Percentiles rank a stretch among this genome's conserved stretches.
These are phyloP conservation scores for Cynocephalus volans DNA, from an alignment of 2,113 vertebrate genomes.

Conservation along the genomic window DNA sequence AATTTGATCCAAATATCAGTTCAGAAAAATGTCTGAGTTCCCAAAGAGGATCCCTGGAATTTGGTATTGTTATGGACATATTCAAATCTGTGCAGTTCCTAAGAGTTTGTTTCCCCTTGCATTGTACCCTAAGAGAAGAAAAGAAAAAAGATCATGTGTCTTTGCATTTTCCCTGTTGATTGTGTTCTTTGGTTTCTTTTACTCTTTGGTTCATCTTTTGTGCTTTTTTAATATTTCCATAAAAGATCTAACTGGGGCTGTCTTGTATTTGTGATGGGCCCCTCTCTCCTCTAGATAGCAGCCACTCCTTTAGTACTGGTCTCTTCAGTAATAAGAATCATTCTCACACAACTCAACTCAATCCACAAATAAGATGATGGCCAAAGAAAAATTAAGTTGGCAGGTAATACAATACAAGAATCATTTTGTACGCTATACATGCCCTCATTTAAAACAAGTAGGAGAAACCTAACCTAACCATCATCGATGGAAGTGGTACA, in stretches of 20 bases:
- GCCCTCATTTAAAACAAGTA: neutral
- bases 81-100: neutral
- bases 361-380: neutral
- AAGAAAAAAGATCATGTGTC: neutral
- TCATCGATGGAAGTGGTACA: neutral
- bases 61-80: neutral
- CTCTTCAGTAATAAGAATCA: neutral
- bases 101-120: neutral
- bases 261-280: neutral
- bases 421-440: neutral
- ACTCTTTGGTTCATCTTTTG: neutral
- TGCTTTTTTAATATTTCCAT: neutral
- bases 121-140: neutral
- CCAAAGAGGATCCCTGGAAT: neutral
- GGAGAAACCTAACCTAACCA: neutral
- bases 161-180: neutral
- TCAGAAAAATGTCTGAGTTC: neutral
- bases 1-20: neutral
- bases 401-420: neutral
- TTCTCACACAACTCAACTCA: accelerated
- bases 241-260: neutral
- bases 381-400: neutral
- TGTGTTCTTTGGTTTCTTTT: neutral
- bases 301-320: neutral
- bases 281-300: neutral